Conservation (phyloP, 1,140 invertebrate genomes). For the Ruditapes philippinarum region DNA sequence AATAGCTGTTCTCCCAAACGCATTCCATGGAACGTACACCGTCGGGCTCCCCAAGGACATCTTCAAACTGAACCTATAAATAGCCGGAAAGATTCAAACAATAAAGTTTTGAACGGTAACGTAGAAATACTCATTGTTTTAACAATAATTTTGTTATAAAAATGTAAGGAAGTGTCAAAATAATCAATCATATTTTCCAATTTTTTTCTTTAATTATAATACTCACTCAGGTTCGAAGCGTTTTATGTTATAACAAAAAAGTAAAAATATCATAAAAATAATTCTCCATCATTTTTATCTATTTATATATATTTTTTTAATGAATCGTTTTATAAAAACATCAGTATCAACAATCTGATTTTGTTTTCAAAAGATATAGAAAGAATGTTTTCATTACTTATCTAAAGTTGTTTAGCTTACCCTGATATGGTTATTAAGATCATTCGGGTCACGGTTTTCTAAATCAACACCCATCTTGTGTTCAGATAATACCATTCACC, state of each 20-base stretch:
- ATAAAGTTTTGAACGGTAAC: background rate
- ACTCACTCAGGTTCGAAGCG: no score
- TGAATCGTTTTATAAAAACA: no score
- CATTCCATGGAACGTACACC: conserved; percentile 91
- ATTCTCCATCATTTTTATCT: no score
- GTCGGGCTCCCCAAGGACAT: conserved; percentile 92
- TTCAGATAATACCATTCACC: background rate
- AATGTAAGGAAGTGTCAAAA: background rate
- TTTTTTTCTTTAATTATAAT: no score
- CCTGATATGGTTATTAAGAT: conserved; percentile 12
- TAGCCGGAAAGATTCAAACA: background rate
- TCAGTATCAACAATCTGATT: no score
- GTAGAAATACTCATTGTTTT: background rate
- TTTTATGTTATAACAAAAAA: no score
- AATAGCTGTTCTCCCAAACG: conserved; percentile 91
- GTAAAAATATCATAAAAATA: no score
- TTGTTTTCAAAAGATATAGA: no score
- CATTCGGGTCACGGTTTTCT: conserved; percentile 34
- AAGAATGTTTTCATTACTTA: no score
- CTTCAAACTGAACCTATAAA: conserved; percentile 89
- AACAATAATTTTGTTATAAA: background rate
- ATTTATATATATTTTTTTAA: no score
- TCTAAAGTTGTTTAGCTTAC: no score
- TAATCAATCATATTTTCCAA: background rate
- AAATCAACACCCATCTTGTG: background rate